These are phyloP conservation scores for Carapus acus DNA, from an alignment of 2,797 vertebrate species.

Conservation along the genomic window DNA sequence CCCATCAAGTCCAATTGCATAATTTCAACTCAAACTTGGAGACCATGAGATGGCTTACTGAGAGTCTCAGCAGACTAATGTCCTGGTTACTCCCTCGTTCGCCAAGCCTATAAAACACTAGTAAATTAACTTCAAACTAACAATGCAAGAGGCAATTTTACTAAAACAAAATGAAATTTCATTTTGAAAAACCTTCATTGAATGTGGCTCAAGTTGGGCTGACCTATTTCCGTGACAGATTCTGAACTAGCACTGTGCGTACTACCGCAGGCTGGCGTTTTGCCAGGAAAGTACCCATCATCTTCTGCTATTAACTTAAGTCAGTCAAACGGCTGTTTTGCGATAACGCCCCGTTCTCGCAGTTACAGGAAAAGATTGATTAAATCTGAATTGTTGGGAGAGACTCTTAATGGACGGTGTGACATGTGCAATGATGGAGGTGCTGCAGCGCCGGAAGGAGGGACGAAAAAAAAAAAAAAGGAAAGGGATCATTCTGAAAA, in stretches of 20 bases:
- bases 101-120: too few relatives aligned
- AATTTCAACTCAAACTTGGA: too few relatives aligned
- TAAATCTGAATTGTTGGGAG: constrained; percentile 69
- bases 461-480: too few relatives aligned
- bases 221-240: constrained; percentile 34
- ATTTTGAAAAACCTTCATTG: constrained; percentile 32
- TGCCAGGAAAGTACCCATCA: constrained; percentile 18
- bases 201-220: constrained; percentile 19
- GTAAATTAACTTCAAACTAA: too few relatives aligned
- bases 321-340: constrained; percentile 61
- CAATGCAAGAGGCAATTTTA: too few relatives aligned
- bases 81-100: too few relatives aligned
- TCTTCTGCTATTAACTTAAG: constrained; percentile 47
- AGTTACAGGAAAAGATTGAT: constrained; percentile 70
- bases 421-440: constrained; percentile 54
- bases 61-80: too few relatives aligned
- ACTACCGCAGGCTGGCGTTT: constrained; percentile 16
- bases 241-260: constrained; percentile 3
- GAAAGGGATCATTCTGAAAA: constrained; percentile 21
- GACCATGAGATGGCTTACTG: too few relatives aligned
- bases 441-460: constrained; percentile 22
- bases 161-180: too few relatives aligned
- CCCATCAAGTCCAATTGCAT: too few relatives aligned
- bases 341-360: constrained; percentile 69
- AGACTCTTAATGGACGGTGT: constrained; percentile 58